Base-by-base conservation (phyloP, 2,113 vertebrate genomes). In the Scopus umbretta region DNA sequence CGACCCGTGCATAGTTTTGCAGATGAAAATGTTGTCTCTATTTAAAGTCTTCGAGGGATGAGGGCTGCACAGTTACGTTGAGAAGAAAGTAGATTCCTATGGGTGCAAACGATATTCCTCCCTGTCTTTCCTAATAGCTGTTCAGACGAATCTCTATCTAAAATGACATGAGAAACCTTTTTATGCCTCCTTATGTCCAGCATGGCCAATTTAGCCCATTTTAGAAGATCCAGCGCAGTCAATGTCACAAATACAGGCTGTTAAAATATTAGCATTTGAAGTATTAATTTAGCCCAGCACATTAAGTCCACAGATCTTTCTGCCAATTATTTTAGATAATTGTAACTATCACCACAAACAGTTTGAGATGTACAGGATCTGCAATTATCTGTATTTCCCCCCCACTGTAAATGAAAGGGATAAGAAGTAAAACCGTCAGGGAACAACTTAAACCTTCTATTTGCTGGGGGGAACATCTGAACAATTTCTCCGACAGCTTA, bases 241-340 rank as follows among this genome's bases (percentile, higher is more conserved):
- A 70, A 45, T n/a, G 80, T 86, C 94, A 92, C 91, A 73, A 82
- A 45, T 43, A 81, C 56, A 49, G 78, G 49, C 91, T 88, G 73
- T 55, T 92, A 58, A 91, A 87, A 81, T 56, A 42, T 36, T 32
- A 80, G 17, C 58, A 82, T 68, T 89, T 61, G 49, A 76, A 82
- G 89, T 18, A 91, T 91, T 95, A 61, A 95, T 95, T 94, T 85
- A 92, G 61, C 66, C 66, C 10, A 0, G 89, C 74, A 81, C 92
- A 87, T 90, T 66, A 94, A 94, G 78, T 75, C 89, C 79, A 73
- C 78, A 82, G 68, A 96, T 91, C 84, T 90, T 92, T 80, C 94
- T 90, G 84, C 62, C 79, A 87, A 92, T 96, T 92, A 94, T 96
- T 96, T 95, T 68, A 82, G 92, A 85, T 95, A 96, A 94, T 87